Base-by-base conservation (phyloP, 1,140 invertebrate genomes). In the Achatina immaculata region DNA sequence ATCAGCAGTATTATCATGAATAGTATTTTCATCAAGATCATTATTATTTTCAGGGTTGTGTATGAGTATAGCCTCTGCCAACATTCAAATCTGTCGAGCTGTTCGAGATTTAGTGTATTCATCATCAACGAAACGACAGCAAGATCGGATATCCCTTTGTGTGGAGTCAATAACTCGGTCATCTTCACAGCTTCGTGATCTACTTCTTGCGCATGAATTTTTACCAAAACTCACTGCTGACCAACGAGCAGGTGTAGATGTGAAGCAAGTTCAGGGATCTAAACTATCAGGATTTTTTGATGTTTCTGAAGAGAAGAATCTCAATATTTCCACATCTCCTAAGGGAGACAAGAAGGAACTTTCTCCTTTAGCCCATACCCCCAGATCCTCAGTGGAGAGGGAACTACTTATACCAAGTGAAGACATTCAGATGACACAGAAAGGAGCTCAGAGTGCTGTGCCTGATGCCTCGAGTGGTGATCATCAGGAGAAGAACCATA, bases 1-100 rank as follows among this genome's bases (percentile, higher is more conserved):
- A n/a, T n/a, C n/a, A n/a, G n/a, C n/a, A n/a, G n/a, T n/a, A n/a
- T n/a, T n/a, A n/a, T n/a, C n/a, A n/a, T n/a, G n/a, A n/a, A n/a
- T n/a, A n/a, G n/a, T n/a, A n/a, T n/a, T n/a, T n/a, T n/a, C n/a
- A n/a, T n/a, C n/a, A n/a, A n/a, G n/a, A n/a, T n/a, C n/a, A n/a
- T n/a, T n/a, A 73, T 6, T 43, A 34, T 45, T 85, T 83, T 3
- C 82, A 89, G 88, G 86, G 19, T 81, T 88, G 28, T 88, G 82
- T 83, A 84, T 89, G 83, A 89, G 85, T 76, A 84, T 89, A 48
- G 85, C 88, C 14, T 89, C 88, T 0, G 81, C 87, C 36, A 86
- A 82, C 68, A 85, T 89, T 9, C 88, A 89, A 81, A 83, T 88
- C 28, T 87, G 85, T 78, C 82, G 84, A 66, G 84, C 85, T 7